Base-by-base conservation (phyloP, 2,113 vertebrate genomes). In the Suricata suricatta region DNA sequence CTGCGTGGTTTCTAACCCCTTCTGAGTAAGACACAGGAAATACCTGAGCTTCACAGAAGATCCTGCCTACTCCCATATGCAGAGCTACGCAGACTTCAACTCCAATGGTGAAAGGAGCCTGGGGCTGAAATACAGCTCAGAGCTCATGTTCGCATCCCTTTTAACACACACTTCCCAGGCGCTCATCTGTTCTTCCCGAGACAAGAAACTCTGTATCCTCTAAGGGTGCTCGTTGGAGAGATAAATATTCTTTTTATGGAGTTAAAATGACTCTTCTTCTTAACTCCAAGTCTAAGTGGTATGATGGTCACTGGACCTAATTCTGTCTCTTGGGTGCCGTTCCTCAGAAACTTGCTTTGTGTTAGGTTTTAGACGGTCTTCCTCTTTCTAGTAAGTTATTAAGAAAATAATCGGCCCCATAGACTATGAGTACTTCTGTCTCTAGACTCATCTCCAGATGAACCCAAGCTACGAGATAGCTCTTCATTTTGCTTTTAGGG, bases 1-100 rank as follows among this genome's bases (percentile, higher is more conserved):
- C 92, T 88, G 54, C 60, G 2, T 84, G 64, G 47, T 68, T 93
- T 96, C 92, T 38, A 94, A 57, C 63, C 60, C 74, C 92, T 92
- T n/a, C 63, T 68, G 33, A 63, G 10, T 66, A 63, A 93, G 80
- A 90, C 93, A 72, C 94, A 96, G 96, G 95, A 97, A 96, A 95
- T 93, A 33, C 31, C 83, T 93, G 92, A 44, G 57, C 57, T 54
- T 94, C 87, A 79, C 15, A 69, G 47, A 95, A 57, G 50, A 83
- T 41, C 15, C 35, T 84, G 29, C 69, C 57, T 41, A 68, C 52
- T 91, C 97, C 90, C 83, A 77, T 4, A 27, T 5, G 76, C 11
- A 64, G 64, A 66, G 35, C 69, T 68, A 15, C 14, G 85, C 76
- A 96, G 63, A 52, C 27, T 5, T 35, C 29, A 3, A 47, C 41